phyloP scores from a whole-genome alignment of 2,113 vertebrate species.

The Megalops atlanticus region DNA sequence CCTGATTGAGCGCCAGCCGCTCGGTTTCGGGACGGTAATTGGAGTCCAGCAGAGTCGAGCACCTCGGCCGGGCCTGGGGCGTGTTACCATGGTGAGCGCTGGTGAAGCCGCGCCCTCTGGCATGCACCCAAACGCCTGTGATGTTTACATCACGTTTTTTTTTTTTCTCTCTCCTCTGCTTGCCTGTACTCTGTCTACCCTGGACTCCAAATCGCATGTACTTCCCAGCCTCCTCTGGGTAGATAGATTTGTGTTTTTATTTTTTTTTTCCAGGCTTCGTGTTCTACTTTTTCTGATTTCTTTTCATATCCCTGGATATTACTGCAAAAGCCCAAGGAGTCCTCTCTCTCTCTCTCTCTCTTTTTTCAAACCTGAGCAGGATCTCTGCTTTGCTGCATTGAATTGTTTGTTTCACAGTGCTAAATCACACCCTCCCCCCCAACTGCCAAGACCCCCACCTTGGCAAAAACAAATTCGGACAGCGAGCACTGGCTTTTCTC shows the following conservation, averaged over 20 bases:
- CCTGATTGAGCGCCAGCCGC: slow-evolving; percentile 1
- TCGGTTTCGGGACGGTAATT: slow-evolving; percentile 11
- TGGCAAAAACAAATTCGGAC: slow-evolving; percentile 50
- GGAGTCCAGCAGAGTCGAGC: not conserved
- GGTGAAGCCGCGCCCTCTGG: not conserved
- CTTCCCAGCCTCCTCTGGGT: slow-evolving; percentile 36
- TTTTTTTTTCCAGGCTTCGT: slow-evolving; percentile 37
- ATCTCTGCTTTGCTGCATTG: slow-evolving; percentile 42
- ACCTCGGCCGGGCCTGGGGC: not conserved
- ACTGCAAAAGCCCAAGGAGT: slow-evolving; percentile 40
- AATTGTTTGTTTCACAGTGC: slow-evolving; percentile 51
- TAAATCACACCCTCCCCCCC: slow-evolving; percentile 38
- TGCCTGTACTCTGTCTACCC: slow-evolving; percentile 46
- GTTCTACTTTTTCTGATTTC: slow-evolving; percentile 39
- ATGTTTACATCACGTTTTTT: not conserved
- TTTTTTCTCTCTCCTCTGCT: slow-evolving; percentile 51
- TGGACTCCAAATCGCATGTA: slow-evolving; percentile 46
- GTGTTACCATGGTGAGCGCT: not conserved
- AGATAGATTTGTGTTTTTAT: slow-evolving; percentile 42
- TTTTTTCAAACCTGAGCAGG: too few species aligned
- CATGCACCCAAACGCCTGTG: not conserved
- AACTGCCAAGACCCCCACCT: slow-evolving; percentile 37
- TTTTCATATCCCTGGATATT: slow-evolving; percentile 49
- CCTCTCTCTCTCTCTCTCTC: slow-evolving; percentile 32
- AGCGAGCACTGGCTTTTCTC: slow-evolving; percentile 50